Percentiles rank a stretch among this genome's conserved stretches.
These are phyloP conservation scores for Paramuricea clavata DNA, from an alignment of 92 coral and sea anemone species.

Conservation along the genomic window DNA sequence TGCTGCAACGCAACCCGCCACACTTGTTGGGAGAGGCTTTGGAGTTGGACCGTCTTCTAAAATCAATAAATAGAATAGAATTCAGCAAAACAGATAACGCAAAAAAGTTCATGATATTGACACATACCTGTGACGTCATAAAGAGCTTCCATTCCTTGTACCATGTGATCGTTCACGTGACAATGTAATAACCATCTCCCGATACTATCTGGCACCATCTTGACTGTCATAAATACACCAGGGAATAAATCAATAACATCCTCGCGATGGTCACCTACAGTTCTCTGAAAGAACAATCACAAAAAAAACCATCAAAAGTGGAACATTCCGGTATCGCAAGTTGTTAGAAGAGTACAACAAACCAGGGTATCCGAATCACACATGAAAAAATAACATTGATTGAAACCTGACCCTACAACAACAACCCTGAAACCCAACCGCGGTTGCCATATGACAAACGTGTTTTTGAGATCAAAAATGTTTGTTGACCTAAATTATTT, in stretches of 20 bases:
- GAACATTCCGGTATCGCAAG: no score
- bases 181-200: conserved; percentile 97
- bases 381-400: no score
- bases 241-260: conserved; percentile 85
- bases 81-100: background rate
- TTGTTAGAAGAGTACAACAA: background rate
- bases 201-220: conserved; percentile 77
- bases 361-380: no score
- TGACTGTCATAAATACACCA: conserved; percentile 78
- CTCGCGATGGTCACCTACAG: conserved; percentile 72
- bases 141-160: conserved; percentile 82
- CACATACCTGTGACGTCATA: conserved; percentile 72
- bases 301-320: no score
- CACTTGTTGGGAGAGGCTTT: background rate
- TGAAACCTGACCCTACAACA: no score
- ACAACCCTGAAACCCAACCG: no score
- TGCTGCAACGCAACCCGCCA: background rate
- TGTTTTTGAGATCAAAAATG: no score
- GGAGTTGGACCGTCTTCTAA: background rate
- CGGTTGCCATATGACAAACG: no score
- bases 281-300: no score
- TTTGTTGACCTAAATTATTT: no score
- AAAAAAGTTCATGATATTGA: no score
- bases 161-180: conserved; percentile 93
- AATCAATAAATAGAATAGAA: background rate